phyloP scores from a whole-genome alignment of 2,888 invertebrate genomes.

The Mantis religiosa region DNA sequence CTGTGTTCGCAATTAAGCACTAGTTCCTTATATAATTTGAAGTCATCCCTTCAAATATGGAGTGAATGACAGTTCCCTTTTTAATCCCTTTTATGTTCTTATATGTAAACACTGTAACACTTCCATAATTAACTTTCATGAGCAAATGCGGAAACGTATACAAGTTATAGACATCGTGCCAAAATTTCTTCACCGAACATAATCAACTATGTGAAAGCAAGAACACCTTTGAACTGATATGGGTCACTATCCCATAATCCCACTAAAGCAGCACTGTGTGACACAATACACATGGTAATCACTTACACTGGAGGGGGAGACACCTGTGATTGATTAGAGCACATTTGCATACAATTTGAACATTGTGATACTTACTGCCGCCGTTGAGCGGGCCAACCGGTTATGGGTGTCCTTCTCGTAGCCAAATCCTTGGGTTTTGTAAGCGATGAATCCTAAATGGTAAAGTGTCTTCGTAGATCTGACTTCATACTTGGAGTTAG shows the following conservation, averaged over 20 bases:
- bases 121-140: neutral
- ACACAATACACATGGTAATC: neutral
- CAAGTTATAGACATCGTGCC: neutral
- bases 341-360: neutral
- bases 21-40: too few relatives aligned
- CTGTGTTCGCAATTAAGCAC: too few relatives aligned
- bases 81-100: too few relatives aligned
- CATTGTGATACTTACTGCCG: neutral
- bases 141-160: neutral
- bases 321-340: neutral
- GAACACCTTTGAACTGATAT: neutral
- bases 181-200: neutral
- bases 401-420: neutral
- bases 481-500: neutral
- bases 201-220: neutral
- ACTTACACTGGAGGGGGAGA: neutral
- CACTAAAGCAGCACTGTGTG: neutral
- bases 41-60: too few relatives aligned
- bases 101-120: too few relatives aligned
- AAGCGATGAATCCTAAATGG: neutral
- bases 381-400: neutral
- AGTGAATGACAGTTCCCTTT: too few relatives aligned
- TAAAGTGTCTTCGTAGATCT: neutral
- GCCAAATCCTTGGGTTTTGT: neutral
- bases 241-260: neutral